Conservation (phyloP, 1,140 invertebrate genomes). For the Zaprionus ghesquierei region DNA sequence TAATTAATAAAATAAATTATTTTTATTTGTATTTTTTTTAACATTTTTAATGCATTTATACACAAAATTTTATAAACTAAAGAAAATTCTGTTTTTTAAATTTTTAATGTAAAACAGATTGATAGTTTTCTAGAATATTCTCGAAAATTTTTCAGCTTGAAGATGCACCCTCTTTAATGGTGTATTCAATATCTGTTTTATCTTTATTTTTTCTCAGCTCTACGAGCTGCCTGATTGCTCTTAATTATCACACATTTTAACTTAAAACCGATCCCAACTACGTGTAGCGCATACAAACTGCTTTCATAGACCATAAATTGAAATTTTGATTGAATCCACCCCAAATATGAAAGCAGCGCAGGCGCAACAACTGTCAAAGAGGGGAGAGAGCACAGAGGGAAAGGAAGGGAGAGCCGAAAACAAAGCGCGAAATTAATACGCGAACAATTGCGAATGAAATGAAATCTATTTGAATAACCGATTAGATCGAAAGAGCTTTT, state of each 20-base stretch:
- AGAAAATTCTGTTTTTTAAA: too few species aligned
- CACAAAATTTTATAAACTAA: too few species aligned
- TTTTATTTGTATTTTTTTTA: too few species aligned
- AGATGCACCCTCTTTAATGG: too few species aligned
- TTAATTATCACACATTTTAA: not conserved
- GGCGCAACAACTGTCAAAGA: not conserved
- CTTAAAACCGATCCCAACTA: not conserved
- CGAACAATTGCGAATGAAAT: conserved; percentile 58
- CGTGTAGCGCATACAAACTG: not conserved
- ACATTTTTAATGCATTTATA: too few species aligned
- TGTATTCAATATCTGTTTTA: too few species aligned
- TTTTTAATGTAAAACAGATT: not conserved
- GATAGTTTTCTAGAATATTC: not conserved
- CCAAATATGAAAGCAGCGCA: not conserved
- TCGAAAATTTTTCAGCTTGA: too few species aligned
- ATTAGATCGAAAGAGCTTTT: conserved; percentile 51
- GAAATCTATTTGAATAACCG: conserved; percentile 76
- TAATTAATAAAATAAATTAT: too few species aligned
- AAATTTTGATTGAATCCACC: not conserved
- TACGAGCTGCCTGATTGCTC: too few species aligned
- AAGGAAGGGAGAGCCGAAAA: not conserved
- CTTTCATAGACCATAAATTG: not conserved
- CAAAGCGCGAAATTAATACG: conserved; percentile 56
- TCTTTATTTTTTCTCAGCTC: not conserved
- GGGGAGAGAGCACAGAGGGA: not conserved